A percentile compares a stretch with the other conserved stretches of the same genome.
phyloP scores from a whole-genome alignment of 2,113 vertebrate genomes.

The Anguilla japonica region DNA sequence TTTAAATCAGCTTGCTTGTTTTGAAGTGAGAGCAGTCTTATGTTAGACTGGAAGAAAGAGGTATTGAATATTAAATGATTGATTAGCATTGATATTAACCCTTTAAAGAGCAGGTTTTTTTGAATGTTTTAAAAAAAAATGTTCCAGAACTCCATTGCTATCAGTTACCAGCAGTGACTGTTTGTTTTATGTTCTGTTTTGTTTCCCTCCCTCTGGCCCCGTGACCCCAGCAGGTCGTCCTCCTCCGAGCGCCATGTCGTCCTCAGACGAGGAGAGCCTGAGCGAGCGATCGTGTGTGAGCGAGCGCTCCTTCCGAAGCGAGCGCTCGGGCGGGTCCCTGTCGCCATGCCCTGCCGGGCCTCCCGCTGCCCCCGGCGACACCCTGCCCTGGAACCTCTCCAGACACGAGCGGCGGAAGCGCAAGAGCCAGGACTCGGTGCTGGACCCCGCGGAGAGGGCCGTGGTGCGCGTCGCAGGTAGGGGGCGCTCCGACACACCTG shows the following conservation, averaged over 20 bases:
- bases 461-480: constrained; percentile 96
- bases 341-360: constrained; percentile 83
- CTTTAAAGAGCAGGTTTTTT: too few relatives aligned
- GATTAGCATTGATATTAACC: neutral
- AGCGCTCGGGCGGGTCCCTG: constrained; percentile 88
- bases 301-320: constrained; percentile 86
- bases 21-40: neutral
- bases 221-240: neutral
- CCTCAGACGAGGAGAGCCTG: constrained; percentile 94
- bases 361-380: constrained; percentile 86
- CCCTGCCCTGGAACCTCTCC: constrained; percentile 95
- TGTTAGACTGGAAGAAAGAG: neutral
- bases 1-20: neutral
- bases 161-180: too few relatives aligned
- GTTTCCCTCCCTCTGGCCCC: constrained; percentile 5
- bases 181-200: constrained; percentile 24
- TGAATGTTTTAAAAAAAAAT: too few relatives aligned
- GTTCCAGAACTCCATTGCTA: too few relatives aligned
- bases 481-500: constrained; percentile 36
- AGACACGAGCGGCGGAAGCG: constrained; percentile 93
- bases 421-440: constrained; percentile 93
- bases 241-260: constrained; percentile 78
- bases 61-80: neutral
- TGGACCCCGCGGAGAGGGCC: constrained; percentile 95
- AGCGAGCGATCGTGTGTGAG: constrained; percentile 90